Percentiles rank a stretch among this genome's conserved stretches.
Conservation (phyloP, 2,888 invertebrate genomes). For the Elmis aenea region DNA sequence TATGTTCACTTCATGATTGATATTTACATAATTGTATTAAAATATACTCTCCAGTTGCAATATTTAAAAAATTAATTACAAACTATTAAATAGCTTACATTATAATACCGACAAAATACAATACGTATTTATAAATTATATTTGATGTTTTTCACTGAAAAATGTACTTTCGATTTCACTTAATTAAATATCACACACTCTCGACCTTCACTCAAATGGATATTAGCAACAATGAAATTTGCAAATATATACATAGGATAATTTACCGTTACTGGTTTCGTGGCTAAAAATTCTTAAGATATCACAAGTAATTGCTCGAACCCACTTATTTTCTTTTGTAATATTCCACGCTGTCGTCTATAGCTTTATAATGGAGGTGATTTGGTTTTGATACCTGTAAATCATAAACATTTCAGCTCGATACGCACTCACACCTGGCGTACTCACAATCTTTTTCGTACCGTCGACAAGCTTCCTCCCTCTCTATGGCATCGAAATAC, state of each 20-base stretch:
- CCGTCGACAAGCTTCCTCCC: slow-evolving; percentile 65
- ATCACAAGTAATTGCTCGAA: no score
- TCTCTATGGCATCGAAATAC: slow-evolving; percentile 84
- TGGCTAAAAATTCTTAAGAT: slow-evolving; percentile 15
- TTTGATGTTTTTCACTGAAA: no score
- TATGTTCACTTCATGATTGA: slow-evolving; percentile 1
- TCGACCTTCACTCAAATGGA: slow-evolving; percentile 15
- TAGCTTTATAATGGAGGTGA: no score
- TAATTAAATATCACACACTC: slow-evolving; percentile 22
- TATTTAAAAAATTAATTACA: slow-evolving; percentile 15
- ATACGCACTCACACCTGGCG: no score
- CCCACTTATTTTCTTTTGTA: no score
- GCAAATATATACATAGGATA: slow-evolving; percentile 12
- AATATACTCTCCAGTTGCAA: slow-evolving; percentile 22
- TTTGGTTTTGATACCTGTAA: neutral
- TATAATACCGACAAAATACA: slow-evolving; percentile 17
- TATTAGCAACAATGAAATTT: slow-evolving; percentile 15
- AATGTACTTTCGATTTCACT: no score
- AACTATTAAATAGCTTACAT: slow-evolving; percentile 11
- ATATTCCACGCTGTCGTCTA: no score
- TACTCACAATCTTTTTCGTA: slow-evolving; percentile 51
- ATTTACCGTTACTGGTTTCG: slow-evolving; percentile 12
- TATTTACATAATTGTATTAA: slow-evolving; percentile 17
- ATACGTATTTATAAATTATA: no score
- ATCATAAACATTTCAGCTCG: no score